Base-by-base conservation (phyloP, 2,888 invertebrate genomes). In the Galerucella nymphaeae region DNA sequence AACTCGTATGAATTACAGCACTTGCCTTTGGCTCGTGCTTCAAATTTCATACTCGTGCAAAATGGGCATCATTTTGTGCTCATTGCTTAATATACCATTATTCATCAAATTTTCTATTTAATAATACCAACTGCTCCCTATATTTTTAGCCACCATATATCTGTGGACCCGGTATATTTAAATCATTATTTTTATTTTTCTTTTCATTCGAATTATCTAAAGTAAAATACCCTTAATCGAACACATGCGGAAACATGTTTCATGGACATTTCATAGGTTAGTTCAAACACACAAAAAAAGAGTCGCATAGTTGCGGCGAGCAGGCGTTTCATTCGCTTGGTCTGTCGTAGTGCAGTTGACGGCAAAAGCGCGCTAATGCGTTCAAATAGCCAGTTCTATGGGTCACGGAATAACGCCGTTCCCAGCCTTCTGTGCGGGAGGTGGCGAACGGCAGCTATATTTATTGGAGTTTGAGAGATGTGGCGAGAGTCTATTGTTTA, bases 341-440 rank as follows among this genome's bases (percentile, higher is more conserved):
- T 53, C 23, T 58, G 41, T 55, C 64, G 62, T 62, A 53, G 66
- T 71, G 71, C 71, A 63, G 70, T 42, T 70, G 55, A 45, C 63
- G 53, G 63, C 45, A 20, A 63, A 63, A 70, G 68, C 55, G 71
- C 71, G 71, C 71, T 50, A 65, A 48, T 42, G 66, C 66, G 71
- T 71, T 66, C 53, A 53, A 53, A 53, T 53, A 18, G 18, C 53
- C 48, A n/a, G 48, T 14, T 16, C 53, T 53, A 2, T 16, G 13
- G 45, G 45, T 45, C 14, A 13, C 48, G 42, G 10, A 57, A 65
- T 23, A 42, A 41, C 18, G 53, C 8, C 53, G n/a, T n/a, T 48
- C 66, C 71, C 61, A 41, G 71, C 66, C 61, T 50, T 53, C 13
- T 13, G 42, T 58, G 41, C 8, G 30, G 20, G 63, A 66, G 58